Base-by-base conservation (phyloP, 92 coral and sea anemone genomes). In the Actinernus sp. region DNA sequence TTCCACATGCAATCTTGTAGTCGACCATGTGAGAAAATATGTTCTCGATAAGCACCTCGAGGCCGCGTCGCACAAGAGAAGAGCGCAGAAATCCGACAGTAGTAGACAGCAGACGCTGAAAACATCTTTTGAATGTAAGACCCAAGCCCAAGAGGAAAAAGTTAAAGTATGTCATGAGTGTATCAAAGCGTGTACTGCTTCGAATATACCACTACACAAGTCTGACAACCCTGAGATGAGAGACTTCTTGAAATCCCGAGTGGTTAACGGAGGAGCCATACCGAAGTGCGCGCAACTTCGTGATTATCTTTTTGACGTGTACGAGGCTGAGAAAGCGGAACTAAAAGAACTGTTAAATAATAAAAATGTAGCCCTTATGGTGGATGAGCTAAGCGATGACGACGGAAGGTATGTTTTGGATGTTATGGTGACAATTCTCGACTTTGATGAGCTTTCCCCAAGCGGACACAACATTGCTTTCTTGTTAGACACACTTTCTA, bases 181-280 rank as follows among this genome's bases (percentile, higher is more conserved):
- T 86, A 70, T 78, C 13, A 71, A 36, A 13, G 82, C 45, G 13
- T 85, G 86, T 26, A 27, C 72, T 1, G 86, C 86, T 4, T 71
- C 78, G 3, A 85, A 85, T 27, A 85, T 78, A 51, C 86, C 92
- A 24, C 41, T 85, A 22, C 33, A 65, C 45, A 85, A 85, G 66
- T 65, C 87, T 0, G 72, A 86, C 46, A 86, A 73, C 59, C 43
- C 73, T 0, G 38, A 14, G 3, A 4, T 86, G 63, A 21, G 83
- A 16, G 46, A 61, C 12, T 79, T 79, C 26, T 26, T 86, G 52
- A 49, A 46, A 9, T 4, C 74, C 0, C 24, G 69, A 23, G 88
- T 75, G 29, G 8, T 48, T 14, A 87, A 87, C 69, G 77, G 93
- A 16, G 81, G 88, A 1, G 85, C 85, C 0, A 67, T 81, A 1